These are phyloP conservation scores for Brachionus asplanchnoidis DNA, from an alignment of 1,140 invertebrate species.

Conservation along the genomic window DNA sequence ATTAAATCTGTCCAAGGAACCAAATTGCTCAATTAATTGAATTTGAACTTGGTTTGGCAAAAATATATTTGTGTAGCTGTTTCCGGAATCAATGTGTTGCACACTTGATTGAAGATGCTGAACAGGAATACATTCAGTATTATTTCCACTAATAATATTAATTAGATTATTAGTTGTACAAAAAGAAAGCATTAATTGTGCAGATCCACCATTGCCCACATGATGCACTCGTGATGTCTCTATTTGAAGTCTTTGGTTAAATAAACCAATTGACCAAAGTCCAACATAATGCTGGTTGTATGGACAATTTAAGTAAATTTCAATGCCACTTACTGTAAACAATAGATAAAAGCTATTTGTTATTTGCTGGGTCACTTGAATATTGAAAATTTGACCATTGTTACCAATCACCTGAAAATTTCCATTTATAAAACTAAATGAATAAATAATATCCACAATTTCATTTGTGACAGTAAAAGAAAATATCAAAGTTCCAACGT, in stretches of 20 bases:
- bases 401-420: not conserved
- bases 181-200: not conserved
- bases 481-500: not conserved
- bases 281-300: not conserved
- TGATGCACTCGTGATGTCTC: not conserved
- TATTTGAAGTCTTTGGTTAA: not conserved
- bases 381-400: slow-evolving; percentile 7
- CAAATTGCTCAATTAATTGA: slow-evolving; percentile 8
- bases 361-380: not conserved
- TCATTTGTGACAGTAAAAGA: not conserved
- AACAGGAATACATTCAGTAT: not conserved
- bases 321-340: not conserved
- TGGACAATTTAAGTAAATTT: not conserved
- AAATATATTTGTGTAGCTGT: not conserved
- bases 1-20: not conserved
- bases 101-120: not conserved
- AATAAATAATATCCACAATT: not conserved
- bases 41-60: not conserved
- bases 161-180: slow-evolving; percentile 15
- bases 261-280: not conserved
- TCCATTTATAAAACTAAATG: slow-evolving; percentile 4
- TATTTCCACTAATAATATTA: not conserved
- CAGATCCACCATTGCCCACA: not conserved
- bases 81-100: not conserved
- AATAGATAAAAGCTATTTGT: not conserved